These are phyloP conservation scores for Alosa alosa DNA, from an alignment of 2,113 vertebrate species.

Conservation along the genomic window DNA sequence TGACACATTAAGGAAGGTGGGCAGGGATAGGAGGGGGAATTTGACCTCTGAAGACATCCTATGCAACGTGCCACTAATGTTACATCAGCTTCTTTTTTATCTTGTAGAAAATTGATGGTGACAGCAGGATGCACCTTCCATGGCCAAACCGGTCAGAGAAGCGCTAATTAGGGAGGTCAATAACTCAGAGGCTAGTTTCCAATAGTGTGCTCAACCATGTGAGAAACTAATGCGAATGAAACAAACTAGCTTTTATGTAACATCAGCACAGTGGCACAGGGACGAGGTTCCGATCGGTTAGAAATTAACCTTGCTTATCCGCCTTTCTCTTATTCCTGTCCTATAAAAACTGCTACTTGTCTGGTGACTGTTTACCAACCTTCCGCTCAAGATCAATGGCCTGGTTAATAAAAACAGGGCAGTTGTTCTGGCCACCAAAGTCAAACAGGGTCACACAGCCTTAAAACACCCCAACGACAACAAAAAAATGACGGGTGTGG, in stretches of 20 bases:
- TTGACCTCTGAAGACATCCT: constrained; percentile 23
- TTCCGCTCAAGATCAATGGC: constrained; percentile 1
- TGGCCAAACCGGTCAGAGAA: background rate
- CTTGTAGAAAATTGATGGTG: constrained; percentile 3
- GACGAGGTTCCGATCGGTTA: background rate
- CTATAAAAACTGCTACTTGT: constrained; percentile 1
- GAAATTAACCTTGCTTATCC: constrained; percentile 1
- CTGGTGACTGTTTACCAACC: constrained; percentile 8
- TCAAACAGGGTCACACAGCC: constrained; percentile 2
- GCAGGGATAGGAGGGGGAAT: constrained; percentile 27
- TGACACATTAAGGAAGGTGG: constrained; percentile 66
- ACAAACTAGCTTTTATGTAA: constrained; percentile 7
- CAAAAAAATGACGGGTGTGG: background rate
- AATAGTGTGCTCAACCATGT: constrained; percentile 9
- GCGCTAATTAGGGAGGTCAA: background rate
- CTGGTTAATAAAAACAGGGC: constrained; percentile 10
- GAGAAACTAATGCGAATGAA: background rate
- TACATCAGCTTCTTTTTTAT: constrained; percentile 3
- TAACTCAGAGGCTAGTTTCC: background rate
- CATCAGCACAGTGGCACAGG: background rate
- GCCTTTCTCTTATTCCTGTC: background rate
- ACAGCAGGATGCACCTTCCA: background rate
- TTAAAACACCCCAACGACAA: background rate
- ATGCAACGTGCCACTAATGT: background rate
- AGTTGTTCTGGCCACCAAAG: background rate